Evolutionary conservation across 2,113 vertebrate species (phyloP).

Genomic region (Caretta caretta): DNA sequence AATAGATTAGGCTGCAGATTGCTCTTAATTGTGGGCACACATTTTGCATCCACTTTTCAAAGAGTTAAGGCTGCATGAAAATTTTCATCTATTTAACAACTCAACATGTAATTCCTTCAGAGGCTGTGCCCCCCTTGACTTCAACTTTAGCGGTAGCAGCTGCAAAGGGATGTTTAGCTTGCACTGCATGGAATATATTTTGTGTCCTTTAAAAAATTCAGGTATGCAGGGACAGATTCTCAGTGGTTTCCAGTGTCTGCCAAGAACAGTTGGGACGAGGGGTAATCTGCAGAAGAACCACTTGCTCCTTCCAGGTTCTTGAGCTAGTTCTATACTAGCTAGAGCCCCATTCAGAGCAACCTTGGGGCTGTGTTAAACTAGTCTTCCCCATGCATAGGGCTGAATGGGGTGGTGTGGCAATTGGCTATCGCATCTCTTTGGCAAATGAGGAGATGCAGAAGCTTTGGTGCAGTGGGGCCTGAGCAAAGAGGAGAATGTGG

Average conservation of each 20-base stretch:
- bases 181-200: background rate
- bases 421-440: accelerated
- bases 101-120: background rate
- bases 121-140: accelerated
- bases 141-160: background rate
- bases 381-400: background rate
- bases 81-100: background rate
- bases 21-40: background rate
- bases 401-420: background rate
- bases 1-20: background rate
- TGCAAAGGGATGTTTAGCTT: background rate
- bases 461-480: background rate
- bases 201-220: background rate
- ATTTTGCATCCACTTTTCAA: background rate
- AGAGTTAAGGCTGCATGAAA: background rate
- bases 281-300: background rate
- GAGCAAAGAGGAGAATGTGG: background rate
- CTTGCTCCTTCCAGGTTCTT: background rate
- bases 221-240: background rate
- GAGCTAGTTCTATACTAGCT: background rate
- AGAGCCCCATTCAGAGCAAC: background rate
- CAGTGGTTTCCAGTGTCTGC: background rate
- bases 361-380: background rate
- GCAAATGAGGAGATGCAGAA: accelerated
- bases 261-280: accelerated